phyloP scores from a whole-genome alignment of 2,113 vertebrate species.

The Gymnorhina tibicen region DNA sequence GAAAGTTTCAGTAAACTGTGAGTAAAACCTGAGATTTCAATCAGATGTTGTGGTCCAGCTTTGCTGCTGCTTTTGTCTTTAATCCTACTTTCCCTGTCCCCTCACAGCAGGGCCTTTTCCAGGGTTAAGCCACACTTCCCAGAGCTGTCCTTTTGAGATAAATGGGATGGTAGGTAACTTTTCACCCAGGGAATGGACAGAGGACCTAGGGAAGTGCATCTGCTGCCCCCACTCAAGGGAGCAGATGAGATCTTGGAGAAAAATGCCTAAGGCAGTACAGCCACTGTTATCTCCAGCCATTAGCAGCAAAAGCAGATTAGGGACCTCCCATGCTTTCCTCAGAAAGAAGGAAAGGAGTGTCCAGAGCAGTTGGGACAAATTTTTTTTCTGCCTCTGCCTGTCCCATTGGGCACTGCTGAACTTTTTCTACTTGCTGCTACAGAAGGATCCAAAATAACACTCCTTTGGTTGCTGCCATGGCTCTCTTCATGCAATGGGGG shows the following conservation, averaged over 20 bases:
- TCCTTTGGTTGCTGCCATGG: background rate
- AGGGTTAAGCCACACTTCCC: background rate
- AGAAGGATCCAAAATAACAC: background rate
- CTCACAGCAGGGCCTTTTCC: background rate
- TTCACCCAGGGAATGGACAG: background rate
- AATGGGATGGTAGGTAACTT: background rate
- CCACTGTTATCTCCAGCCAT: background rate
- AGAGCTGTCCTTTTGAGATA: background rate
- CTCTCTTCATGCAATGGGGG: background rate
- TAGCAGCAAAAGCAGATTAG: background rate
- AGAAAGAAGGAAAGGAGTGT: background rate
- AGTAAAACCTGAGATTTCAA: slow-evolving; percentile 31
- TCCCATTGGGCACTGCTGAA: background rate
- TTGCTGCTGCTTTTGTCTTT: background rate
- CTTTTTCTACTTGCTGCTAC: background rate
- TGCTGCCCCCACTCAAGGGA: background rate
- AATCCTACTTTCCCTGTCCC: background rate
- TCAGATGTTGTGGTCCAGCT: background rate
- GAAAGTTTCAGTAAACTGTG: background rate
- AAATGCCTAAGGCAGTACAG: background rate
- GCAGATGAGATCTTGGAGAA: background rate
- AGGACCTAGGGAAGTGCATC: background rate
- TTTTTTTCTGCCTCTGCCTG: background rate
- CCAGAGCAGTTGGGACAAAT: background rate
- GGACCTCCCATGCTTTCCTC: background rate